Percentiles rank a stretch among this genome's conserved stretches.
These are phyloP conservation scores for Ptilodon capucinus DNA, from an alignment of 2,888 invertebrate genomes.

Conservation along the genomic window DNA sequence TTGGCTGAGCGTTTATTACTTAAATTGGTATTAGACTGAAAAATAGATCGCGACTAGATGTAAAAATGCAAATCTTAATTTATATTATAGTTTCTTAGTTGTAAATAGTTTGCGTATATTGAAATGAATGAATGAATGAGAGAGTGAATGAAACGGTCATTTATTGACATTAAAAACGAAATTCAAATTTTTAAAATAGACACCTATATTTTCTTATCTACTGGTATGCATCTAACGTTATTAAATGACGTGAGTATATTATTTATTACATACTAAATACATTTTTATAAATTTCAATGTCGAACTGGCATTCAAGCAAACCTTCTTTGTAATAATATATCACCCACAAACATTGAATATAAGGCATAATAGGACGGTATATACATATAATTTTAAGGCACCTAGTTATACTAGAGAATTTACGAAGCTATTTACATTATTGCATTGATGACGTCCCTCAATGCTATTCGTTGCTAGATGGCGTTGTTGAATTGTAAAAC, in stretches of 20 bases:
- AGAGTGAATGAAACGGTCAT: not conserved
- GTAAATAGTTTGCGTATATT: not conserved
- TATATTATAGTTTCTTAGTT: constrained; percentile 8
- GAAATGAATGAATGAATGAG: not conserved
- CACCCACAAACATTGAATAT: constrained; percentile 55
- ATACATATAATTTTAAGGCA: constrained; percentile 58
- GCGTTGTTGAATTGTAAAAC: constrained; percentile 37
- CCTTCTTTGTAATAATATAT: constrained; percentile 68
- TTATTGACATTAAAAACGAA: too few species aligned
- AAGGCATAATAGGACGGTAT: constrained; percentile 76
- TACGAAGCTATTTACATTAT: constrained; percentile 28
- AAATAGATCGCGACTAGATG: constrained; percentile 50
- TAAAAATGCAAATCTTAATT: constrained; percentile 44
- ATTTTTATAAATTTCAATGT: constrained; percentile 50
- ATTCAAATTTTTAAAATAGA: not conserved
- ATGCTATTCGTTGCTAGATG: constrained; percentile 45
- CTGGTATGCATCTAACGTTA: constrained; percentile 1
- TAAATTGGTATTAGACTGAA: constrained; percentile 31
- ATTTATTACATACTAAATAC: constrained; percentile 29
- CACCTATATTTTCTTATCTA: not conserved
- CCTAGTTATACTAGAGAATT: constrained; percentile 37
- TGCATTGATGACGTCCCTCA: not conserved
- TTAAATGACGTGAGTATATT: constrained; percentile 26
- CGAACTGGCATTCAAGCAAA: constrained; percentile 69
- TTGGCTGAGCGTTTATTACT: constrained; percentile 63